Conservation (phyloP, 2,797 vertebrate species). For the Rhinichthys osculus region DNA sequence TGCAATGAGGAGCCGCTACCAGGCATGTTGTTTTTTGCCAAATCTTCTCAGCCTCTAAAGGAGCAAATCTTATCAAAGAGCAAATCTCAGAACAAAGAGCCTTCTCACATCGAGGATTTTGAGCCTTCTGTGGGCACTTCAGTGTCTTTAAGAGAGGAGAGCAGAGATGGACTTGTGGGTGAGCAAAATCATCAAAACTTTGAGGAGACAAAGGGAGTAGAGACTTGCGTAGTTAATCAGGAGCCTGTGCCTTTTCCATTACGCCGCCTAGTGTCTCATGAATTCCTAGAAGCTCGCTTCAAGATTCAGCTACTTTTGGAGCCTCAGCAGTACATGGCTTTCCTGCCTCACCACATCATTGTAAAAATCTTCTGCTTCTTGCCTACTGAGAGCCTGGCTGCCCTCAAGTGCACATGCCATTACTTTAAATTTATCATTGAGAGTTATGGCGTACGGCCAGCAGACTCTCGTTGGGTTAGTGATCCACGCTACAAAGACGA, state of each 20-base stretch:
- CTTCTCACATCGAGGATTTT: conserved; percentile 19
- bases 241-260: conserved; percentile 74
- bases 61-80: conserved; percentile 38
- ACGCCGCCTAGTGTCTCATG: conserved; percentile 82
- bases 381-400: conserved; percentile 89
- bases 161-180: background rate
- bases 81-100: conserved; percentile 27
- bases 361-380: conserved; percentile 89
- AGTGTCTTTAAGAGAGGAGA: conserved; percentile 18
- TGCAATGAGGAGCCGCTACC: conserved; percentile 82
- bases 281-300: conserved; percentile 89
- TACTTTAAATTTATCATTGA: conserved; percentile 93
- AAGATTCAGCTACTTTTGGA: conserved; percentile 93
- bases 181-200: background rate
- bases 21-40: conserved; percentile 86
- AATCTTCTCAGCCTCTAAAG: conserved; percentile 35
- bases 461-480: conserved; percentile 93
- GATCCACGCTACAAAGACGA: conserved; percentile 95
- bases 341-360: conserved; percentile 92
- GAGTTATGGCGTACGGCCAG: conserved; percentile 89
- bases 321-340: conserved; percentile 89
- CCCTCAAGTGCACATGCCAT: conserved; percentile 92
- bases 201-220: conserved; percentile 15
- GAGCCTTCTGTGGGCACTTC: conserved; percentile 21
- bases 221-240: conserved; percentile 43